Evolutionary conservation across 2,113 vertebrate genomes (phyloP).

Genomic region (Dasypus novemcinctus): DNA sequence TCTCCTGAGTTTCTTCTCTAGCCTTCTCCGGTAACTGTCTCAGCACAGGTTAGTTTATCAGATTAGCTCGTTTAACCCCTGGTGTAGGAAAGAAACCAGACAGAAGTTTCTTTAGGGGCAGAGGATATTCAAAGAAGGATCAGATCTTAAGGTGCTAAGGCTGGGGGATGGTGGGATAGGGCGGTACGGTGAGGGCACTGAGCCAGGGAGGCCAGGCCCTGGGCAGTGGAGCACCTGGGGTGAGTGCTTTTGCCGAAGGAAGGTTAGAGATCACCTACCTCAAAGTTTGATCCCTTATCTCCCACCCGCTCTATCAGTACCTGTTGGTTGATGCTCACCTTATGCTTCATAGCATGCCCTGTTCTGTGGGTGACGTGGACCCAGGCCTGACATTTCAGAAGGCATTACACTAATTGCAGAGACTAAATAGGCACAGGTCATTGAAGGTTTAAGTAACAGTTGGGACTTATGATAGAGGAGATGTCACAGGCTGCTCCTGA

Average conservation of each 20-base stretch:
- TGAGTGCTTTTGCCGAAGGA: not conserved
- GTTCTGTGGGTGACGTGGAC: not conserved
- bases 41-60: conserved; percentile 49
- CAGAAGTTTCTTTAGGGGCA: conserved; percentile 54
- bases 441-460: conserved; percentile 38
- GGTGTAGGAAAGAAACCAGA: conserved; percentile 47
- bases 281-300: not conserved
- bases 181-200: not conserved
- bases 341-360: not conserved
- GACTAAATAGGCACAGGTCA: not conserved
- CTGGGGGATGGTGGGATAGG: not conserved
- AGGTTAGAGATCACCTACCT: not conserved
- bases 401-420: not conserved
- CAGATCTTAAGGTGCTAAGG: not conserved
- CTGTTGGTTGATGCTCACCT: not conserved
- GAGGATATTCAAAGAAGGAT: conserved; percentile 28
- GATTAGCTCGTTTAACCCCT: conserved; percentile 54
- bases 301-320: conserved; percentile 4
- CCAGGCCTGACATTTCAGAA: not conserved
- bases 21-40: conserved; percentile 28
- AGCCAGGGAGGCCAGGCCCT: conserved; percentile 6
- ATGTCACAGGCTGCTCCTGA: conserved; percentile 11
- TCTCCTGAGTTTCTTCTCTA: conserved; percentile 25
- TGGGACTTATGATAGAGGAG: not conserved
- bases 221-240: conserved; percentile 28